Conservation (phyloP, 2,113 vertebrate species). For the Condylura cristata region DNA sequence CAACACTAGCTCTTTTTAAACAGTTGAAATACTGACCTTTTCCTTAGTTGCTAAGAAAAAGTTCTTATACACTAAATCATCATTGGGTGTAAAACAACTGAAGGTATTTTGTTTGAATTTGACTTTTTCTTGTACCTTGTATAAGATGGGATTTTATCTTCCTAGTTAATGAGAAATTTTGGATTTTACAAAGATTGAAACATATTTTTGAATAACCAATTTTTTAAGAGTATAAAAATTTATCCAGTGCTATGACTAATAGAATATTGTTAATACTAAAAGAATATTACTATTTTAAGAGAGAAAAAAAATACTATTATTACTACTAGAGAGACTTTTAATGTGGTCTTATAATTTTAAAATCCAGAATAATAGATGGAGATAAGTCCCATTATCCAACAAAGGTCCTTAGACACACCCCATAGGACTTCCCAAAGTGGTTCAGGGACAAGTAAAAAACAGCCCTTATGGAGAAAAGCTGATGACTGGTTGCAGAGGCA, state of each 20-base stretch:
- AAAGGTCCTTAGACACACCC: not conserved
- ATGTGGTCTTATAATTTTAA: not conserved
- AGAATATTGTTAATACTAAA: not conserved
- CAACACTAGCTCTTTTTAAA: no score
- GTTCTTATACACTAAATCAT: not conserved
- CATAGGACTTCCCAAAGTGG: not conserved
- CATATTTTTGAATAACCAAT: not conserved
- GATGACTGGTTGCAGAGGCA: not conserved
- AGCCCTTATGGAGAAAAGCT: not conserved
- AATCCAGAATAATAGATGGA: not conserved
- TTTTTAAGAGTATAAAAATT: no score
- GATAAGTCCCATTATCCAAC: not conserved
- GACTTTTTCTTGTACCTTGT: not conserved
- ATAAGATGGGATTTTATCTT: not conserved
- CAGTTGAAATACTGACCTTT: not conserved
- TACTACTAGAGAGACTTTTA: not conserved
- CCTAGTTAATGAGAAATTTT: not conserved
- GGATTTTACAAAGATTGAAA: not conserved
- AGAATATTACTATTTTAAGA: not conserved
- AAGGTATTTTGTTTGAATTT: constrained; percentile 1
- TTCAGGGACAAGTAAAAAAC: not conserved
- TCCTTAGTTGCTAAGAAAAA: not conserved
- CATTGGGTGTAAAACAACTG: not conserved
- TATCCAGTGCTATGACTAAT: not conserved
- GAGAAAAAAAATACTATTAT: not conserved